Conservation (phyloP, 2,797 vertebrate species). For the Zonotrichia albicollis region DNA sequence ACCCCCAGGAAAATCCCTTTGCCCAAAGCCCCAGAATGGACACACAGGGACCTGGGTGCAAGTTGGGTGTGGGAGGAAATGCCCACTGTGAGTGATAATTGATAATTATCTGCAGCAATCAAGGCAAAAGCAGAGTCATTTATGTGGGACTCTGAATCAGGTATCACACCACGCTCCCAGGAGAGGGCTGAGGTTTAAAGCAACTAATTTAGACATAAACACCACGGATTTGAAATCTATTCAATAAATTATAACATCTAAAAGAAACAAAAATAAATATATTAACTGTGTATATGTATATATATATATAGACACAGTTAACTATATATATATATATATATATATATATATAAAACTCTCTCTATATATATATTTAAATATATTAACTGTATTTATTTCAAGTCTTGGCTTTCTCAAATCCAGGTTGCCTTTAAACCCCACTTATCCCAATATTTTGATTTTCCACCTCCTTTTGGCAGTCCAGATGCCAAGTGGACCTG, state of each 20-base stretch:
- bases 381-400: neutral
- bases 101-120: neutral
- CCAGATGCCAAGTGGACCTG: neutral
- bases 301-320: too few species aligned
- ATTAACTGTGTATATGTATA: neutral
- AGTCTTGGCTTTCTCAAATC: neutral
- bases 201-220: neutral
- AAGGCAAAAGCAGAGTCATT: neutral
- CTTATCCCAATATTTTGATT: neutral
- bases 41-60: rapidly evolving
- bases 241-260: neutral
- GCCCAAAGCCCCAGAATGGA: neutral
- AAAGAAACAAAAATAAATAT: neutral
- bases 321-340: too few species aligned
- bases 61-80: rapidly evolving
- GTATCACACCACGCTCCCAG: rapidly evolving
- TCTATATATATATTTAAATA: neutral
- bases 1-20: rapidly evolving
- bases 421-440: neutral
- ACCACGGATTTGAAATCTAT: neutral
- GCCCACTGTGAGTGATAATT: neutral
- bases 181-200: neutral
- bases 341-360: too few species aligned
- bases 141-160: neutral
- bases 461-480: neutral